Evolutionary conservation across 2,113 vertebrate species (phyloP), one percentile per base, ranked within the genome.

Genomic region (Chauna torquata): DNA sequence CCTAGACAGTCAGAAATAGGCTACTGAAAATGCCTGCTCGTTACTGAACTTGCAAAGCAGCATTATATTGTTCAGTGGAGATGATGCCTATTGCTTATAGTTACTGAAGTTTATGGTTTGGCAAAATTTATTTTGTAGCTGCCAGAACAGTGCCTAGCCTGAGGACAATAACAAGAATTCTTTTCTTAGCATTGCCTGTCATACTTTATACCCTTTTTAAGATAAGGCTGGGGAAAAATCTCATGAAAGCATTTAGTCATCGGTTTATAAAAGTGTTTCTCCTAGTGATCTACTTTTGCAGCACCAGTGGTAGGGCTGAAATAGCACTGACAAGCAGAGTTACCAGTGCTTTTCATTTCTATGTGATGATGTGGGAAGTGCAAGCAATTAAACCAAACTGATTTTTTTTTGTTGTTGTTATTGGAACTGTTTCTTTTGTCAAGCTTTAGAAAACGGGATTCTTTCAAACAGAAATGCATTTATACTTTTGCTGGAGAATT

Each of bases 151-250:
- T 58, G 47, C 34, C 64, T 76, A 42, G 55, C 61, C 69, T 82
- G 54, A 74, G 79, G 85, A 95, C 89, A 93, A 61, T 57, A 76
- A 64, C 93, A 90, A 72, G 85, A 90, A 79, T 86, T 71, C 47
- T 86, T 85, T 86, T 55, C 76, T 57, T 61, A 72, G 14, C 3
- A 1, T 42, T 93, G 68, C 75, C 69, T 92, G 45, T 90, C 79
- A 79, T 32, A 83, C 2, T 0, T 93, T 81, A n/a, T 81, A n/a
- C 42, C 13, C 34, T 8, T 83, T 59, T 55, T 66, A 74, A 92
- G 86, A 90, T 86, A 82, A 90, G 42, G 22, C 47, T 42, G 62
- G 40, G 38, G 54, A 54, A 83, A n/a, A 92, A 83, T 82, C 86
- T 88, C 72, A 20, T 54, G 45, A 91, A 82, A 84, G 16, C 15